Conservation (phyloP, 2,113 vertebrate species). For the Oreocharis arfaki region DNA sequence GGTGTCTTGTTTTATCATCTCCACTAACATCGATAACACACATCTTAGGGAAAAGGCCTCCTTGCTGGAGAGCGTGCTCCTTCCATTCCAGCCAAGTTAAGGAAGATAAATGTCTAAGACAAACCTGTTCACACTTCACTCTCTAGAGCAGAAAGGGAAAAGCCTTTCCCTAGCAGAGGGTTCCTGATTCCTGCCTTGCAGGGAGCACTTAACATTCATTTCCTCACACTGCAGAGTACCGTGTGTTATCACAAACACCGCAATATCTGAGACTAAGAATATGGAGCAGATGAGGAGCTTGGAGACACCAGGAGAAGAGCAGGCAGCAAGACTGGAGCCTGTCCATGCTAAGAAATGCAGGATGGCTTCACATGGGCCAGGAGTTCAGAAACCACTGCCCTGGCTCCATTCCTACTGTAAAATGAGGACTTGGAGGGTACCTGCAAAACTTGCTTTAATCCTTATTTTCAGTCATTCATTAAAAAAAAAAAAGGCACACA, state of each 20-base stretch:
- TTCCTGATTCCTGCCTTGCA: not conserved
- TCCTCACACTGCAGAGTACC: not conserved
- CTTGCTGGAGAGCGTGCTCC: not conserved
- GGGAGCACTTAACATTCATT: not conserved
- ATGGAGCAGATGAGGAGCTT: not conserved
- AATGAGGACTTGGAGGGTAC: accelerated
- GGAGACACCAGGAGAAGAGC: not conserved
- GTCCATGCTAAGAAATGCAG: not conserved
- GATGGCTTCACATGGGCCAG: not conserved
- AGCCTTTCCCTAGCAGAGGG: not conserved
- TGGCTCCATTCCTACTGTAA: not conserved
- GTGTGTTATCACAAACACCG: not conserved
- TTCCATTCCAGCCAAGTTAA: not conserved
- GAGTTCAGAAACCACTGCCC: not conserved
- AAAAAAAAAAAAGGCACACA: not conserved
- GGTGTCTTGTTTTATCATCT: not conserved
- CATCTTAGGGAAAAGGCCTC: not conserved
- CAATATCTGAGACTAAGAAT: not conserved
- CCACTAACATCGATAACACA: not conserved
- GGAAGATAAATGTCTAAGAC: not conserved
- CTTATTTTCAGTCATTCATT: not conserved
- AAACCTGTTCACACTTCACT: not conserved
- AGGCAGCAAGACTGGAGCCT: not conserved
- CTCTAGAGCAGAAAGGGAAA: not conserved
- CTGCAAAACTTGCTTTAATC: not conserved